These are phyloP conservation scores for Toxotes lorentzi DNA, from an alignment of 2,797 vertebrate genomes.

Conservation along the genomic window DNA sequence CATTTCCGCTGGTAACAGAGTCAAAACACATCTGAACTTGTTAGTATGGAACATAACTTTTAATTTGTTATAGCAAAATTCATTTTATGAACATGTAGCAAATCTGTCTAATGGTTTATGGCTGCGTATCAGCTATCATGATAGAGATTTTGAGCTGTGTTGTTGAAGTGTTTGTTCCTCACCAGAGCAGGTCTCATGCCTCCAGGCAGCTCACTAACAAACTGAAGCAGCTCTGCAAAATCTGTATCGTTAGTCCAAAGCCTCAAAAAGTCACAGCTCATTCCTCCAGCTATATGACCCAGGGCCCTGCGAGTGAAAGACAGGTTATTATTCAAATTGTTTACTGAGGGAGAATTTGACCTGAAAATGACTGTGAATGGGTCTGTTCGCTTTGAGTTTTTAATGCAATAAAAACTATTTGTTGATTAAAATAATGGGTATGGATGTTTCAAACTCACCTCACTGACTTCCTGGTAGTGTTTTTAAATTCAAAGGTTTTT, in stretches of 20 bases:
- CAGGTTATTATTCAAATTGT: slow-evolving; percentile 12
- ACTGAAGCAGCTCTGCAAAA: slow-evolving; percentile 85
- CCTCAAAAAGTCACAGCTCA: slow-evolving; percentile 87
- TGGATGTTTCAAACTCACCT: slow-evolving; percentile 74
- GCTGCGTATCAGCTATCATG: neutral
- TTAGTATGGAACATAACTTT: slow-evolving; percentile 18
- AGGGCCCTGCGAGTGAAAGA: slow-evolving; percentile 80
- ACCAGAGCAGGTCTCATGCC: slow-evolving; percentile 89
- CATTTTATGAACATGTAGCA: neutral
- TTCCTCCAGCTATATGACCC: slow-evolving; percentile 87
- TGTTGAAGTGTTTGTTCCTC: slow-evolving; percentile 61
- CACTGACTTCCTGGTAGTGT: slow-evolving; percentile 74
- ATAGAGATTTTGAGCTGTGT: neutral
- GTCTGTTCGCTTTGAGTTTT: neutral
- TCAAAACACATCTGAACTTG: slow-evolving; percentile 53
- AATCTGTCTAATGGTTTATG: slow-evolving; percentile 7
- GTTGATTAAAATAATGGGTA: slow-evolving; percentile 1
- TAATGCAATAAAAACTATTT: neutral
- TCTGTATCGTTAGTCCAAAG: slow-evolving; percentile 84
- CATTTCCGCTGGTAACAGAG: slow-evolving; percentile 87
- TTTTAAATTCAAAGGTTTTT: slow-evolving; percentile 73
- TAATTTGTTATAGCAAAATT: slow-evolving; percentile 7
- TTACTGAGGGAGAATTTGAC: neutral
- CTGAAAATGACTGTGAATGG: slow-evolving; percentile 6
- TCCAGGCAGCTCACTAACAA: slow-evolving; percentile 85